Evolutionary conservation across 2,888 invertebrate genomes (phyloP), one percentile per base, ranked within the genome.

Genomic region (Noctua comes): DNA sequence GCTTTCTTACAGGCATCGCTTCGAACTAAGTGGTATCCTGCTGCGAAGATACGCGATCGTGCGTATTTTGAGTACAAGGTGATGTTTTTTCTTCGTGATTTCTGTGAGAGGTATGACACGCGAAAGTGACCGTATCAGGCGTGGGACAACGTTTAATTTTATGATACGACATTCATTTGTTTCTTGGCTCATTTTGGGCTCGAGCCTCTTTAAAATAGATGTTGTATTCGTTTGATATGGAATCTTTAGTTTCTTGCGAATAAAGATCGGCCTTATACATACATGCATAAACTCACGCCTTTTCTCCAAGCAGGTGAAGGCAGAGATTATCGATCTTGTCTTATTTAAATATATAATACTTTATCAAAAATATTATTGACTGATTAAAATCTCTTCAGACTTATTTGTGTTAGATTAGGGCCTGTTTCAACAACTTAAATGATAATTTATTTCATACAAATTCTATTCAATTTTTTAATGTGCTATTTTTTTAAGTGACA

Each of bases 131-230:
- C 77, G 13, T 77, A 83, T 83, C 43, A 54, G 83, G 77, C 24
- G 24, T 68, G 24, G 27, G 18, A 62, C 43, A 51, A 40, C 51
- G 57, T 77, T 68, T 59, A 66, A 62, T 77, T 79, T 79, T 79
- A 79, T 62, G 79, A 62, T 24, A 77, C 83, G 6, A 16, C 79
- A 83, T 79, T 79, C 59, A 83, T 51, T n/a, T 68, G 77, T 77
- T 43, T 68, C 31, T 51, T 5, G 59, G 66, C 24, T 27, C 8
- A 59, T 80, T 54, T 74, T 82, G 36, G 46, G 11, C 18, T 31
- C 43, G 40, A 5, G 16, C 27, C 1, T 1, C 13, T 48, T 77
- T 36, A 46, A 51, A 43, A 62, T 31, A 65, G 31, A 64, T 16
- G 27, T 13, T 46, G 31, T 54, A 18, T 40, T 7, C 24, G 24